phyloP scores from a whole-genome alignment of 2,797 vertebrate species.

The Enteromius argenteus region DNA sequence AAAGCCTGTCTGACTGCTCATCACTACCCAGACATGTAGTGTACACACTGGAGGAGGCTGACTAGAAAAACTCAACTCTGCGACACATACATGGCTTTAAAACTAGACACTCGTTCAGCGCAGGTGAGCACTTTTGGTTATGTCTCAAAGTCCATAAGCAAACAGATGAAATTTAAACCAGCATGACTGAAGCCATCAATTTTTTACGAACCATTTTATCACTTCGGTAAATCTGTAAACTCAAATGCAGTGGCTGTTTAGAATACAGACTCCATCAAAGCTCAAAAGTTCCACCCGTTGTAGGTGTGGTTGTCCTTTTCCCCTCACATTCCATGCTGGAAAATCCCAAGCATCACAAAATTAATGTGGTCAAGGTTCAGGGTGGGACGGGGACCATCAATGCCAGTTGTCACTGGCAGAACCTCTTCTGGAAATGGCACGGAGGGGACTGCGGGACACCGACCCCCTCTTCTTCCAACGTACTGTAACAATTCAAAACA shows the following conservation, averaged over 20 bases:
- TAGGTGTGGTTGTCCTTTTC: conserved; percentile 47
- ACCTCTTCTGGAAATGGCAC: conserved; percentile 75
- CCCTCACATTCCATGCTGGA: conserved; percentile 23
- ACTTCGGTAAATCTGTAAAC: conserved; percentile 28
- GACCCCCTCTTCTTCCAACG: conserved; percentile 82
- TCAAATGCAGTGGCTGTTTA: conserved; percentile 29
- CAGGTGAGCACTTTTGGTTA: conserved; percentile 33
- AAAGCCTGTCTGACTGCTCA: conserved; percentile 22
- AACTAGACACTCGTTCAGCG: conserved; percentile 18
- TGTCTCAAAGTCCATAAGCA: not conserved
- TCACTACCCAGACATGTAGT: conserved; percentile 32
- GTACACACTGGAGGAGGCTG: conserved; percentile 8
- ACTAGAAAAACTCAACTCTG: not conserved
- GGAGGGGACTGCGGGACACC: conserved; percentile 77
- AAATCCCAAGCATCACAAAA: conserved; percentile 51
- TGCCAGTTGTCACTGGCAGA: conserved; percentile 77
- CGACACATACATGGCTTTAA: conserved; percentile 37
- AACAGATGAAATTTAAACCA: conserved; percentile 31
- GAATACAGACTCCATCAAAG: conserved; percentile 16
- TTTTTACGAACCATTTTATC: not conserved
- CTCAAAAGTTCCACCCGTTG: conserved; percentile 39
- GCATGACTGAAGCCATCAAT: conserved; percentile 6
- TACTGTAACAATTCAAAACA: conserved; percentile 65
- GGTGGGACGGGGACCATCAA: conserved; percentile 62
- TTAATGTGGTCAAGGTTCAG: conserved; percentile 27